Conservation (phyloP, 2,888 invertebrate genomes). For the Dicyrtomina minuta region DNA sequence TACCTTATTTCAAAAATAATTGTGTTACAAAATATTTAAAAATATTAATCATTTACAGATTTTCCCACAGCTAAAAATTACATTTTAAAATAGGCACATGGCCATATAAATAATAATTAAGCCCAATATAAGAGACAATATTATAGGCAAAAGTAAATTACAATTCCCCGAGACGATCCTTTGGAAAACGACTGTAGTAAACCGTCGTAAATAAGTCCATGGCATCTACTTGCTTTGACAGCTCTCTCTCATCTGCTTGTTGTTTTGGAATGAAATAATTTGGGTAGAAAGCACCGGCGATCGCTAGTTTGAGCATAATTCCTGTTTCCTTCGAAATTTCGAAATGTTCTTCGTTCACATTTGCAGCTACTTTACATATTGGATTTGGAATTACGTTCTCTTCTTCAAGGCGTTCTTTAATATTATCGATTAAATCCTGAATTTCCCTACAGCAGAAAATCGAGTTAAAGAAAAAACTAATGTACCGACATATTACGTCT, state of each 20-base stretch:
- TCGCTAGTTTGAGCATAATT: slow-evolving; percentile 59
- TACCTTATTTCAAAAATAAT: too few species aligned
- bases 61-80: too few species aligned
- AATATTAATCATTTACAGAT: too few species aligned
- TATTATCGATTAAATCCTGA: slow-evolving; percentile 69
- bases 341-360: slow-evolving; percentile 4
- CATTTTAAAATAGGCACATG: too few species aligned
- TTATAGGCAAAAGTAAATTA: slow-evolving; percentile 74
- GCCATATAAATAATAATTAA: too few species aligned
- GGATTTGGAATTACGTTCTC: slow-evolving; percentile 61
- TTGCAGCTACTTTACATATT: neutral
- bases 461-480: too few species aligned
- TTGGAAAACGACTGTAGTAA: slow-evolving; percentile 61
- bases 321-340: slow-evolving; percentile 41
- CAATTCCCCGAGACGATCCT: slow-evolving; percentile 67
- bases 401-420: slow-evolving; percentile 65
- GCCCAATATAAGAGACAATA: too few species aligned
- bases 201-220: slow-evolving; percentile 76
- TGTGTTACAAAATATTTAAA: too few species aligned
- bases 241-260: slow-evolving; percentile 66
- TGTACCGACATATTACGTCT: too few species aligned
- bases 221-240: slow-evolving; percentile 69
- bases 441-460: too few species aligned
- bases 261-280: slow-evolving; percentile 73
- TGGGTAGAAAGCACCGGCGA: slow-evolving; percentile 90